Evolutionary conservation across 2,797 vertebrate genomes (phyloP).

Genomic region (Siniperca scherzeri): DNA sequence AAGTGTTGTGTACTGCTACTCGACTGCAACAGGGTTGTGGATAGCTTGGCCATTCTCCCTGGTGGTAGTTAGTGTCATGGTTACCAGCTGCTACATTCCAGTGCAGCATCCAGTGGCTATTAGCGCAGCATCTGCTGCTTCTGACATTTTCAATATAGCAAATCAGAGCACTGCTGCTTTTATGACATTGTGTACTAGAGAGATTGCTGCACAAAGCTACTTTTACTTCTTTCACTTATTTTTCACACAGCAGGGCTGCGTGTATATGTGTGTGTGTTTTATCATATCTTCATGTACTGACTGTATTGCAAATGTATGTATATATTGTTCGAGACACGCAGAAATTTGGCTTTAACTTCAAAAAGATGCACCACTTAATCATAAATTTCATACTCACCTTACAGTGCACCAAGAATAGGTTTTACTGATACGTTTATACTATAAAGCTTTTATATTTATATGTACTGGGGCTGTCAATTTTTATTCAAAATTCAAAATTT

Average conservation of each 20-base stretch:
- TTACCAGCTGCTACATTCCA: slow-evolving; percentile 84
- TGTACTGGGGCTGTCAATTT: not conserved
- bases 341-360: not conserved
- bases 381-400: not conserved
- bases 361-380: not conserved
- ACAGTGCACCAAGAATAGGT: not conserved
- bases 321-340: not conserved
- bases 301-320: not conserved
- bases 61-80: slow-evolving; percentile 77
- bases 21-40: slow-evolving; percentile 67
- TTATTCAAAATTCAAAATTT: not conserved
- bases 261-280: slow-evolving; percentile 17
- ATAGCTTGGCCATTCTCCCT: slow-evolving; percentile 66
- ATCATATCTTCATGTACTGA: slow-evolving; percentile 1
- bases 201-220: slow-evolving; percentile 40
- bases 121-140: slow-evolving; percentile 84
- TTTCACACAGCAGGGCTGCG: not conserved
- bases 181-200: slow-evolving; percentile 49
- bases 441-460: not conserved
- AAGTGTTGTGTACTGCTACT: slow-evolving; percentile 54
- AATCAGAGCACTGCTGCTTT: slow-evolving; percentile 74
- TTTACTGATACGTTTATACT: not conserved
- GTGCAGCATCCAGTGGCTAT: slow-evolving; percentile 80
- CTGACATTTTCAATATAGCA: slow-evolving; percentile 77
- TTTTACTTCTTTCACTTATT: slow-evolving; percentile 1